phyloP scores from a whole-genome alignment of 2,888 invertebrate genomes.

The Calameuta pallipes region DNA sequence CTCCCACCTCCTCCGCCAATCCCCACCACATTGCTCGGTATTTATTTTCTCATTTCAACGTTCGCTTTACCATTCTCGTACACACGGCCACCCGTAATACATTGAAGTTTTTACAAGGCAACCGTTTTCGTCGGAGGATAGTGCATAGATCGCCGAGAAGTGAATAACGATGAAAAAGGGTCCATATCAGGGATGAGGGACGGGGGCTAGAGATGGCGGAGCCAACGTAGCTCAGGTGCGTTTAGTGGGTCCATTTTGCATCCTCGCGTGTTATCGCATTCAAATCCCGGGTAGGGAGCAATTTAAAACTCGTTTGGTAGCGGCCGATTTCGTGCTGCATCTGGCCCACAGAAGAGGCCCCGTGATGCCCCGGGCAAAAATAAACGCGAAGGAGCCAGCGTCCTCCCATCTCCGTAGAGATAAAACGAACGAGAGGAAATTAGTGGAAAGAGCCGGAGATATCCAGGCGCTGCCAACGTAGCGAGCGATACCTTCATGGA shows the following conservation, averaged over 20 bases:
- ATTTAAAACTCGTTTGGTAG: slow-evolving; percentile 59
- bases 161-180: no score
- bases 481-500: no score
- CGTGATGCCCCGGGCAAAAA: slow-evolving; percentile 22
- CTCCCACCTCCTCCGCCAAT: no score
- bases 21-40: no score
- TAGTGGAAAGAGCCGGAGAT: not conserved
- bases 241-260: slow-evolving; percentile 33
- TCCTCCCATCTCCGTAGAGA: no score
- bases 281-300: slow-evolving; percentile 42
- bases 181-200: not conserved
- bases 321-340: slow-evolving; percentile 42
- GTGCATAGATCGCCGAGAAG: no score
- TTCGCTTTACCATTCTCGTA: no score
- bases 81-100: no score
- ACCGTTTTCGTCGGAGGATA: no score
- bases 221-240: slow-evolving; percentile 27
- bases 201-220: slow-evolving; percentile 5
- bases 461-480: no score
- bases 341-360: slow-evolving; percentile 35
- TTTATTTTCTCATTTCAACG: no score
- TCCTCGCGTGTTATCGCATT: slow-evolving; percentile 43
- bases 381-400: slow-evolving; percentile 19
- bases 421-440: not conserved
- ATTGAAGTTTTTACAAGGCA: no score